phyloP scores from a whole-genome alignment of 2,888 invertebrate species.

The Melanotus villosus region DNA sequence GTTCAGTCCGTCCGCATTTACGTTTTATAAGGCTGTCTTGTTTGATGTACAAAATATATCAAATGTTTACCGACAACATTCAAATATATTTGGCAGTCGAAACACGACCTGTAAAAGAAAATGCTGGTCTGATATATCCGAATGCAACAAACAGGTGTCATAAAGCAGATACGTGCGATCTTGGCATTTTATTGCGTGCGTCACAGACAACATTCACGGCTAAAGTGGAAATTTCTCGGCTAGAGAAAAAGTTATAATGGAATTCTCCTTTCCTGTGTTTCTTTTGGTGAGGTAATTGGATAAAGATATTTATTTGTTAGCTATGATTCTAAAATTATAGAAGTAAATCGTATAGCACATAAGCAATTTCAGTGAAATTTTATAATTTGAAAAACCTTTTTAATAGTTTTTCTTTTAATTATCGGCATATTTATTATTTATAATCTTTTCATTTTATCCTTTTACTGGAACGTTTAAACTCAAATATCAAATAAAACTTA shows the following conservation, averaged over 20 bases:
- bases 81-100: slow-evolving; percentile 41
- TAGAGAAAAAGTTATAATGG: slow-evolving; percentile 29
- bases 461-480: too few relatives aligned
- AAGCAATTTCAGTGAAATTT: too few relatives aligned
- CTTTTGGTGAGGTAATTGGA: background rate
- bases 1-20: background rate
- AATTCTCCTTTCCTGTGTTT: slow-evolving; percentile 30
- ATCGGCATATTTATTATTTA: too few relatives aligned
- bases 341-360: too few relatives aligned
- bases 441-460: too few relatives aligned
- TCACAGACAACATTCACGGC: slow-evolving; percentile 36
- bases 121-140: slow-evolving; percentile 46
- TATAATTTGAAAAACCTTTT: too few relatives aligned
- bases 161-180: slow-evolving; percentile 61
- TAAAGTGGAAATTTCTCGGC: slow-evolving; percentile 38
- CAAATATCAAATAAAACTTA: too few relatives aligned
- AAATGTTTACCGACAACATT: slow-evolving; percentile 31
- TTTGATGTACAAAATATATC: background rate
- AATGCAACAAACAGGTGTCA: slow-evolving; percentile 61
- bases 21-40: background rate
- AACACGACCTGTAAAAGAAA: slow-evolving; percentile 42
- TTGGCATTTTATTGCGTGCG: slow-evolving; percentile 51
- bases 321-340: too few relatives aligned
- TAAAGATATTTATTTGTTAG: background rate
- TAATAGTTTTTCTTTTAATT: too few relatives aligned